Base-by-base conservation (phyloP, 2,797 vertebrate genomes). In the Cynopterus sphinx region DNA sequence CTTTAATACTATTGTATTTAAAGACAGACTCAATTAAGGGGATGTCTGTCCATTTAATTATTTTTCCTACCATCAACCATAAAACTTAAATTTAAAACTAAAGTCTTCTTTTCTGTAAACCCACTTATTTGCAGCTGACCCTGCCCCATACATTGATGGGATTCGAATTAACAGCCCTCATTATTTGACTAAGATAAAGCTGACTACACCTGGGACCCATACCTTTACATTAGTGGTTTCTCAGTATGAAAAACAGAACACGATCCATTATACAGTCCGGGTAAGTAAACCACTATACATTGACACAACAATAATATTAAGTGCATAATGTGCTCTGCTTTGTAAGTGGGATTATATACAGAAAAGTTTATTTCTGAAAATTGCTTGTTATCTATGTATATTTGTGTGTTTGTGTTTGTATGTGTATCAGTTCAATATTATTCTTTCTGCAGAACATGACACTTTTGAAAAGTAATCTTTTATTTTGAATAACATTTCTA, bases 241-340 rank as follows among this genome's bases (percentile, higher is more conserved):
- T 87, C 99, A 99, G 97, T 99, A 99, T n/a, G 99, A 99, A 98
- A 99, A 99, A 79, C 99, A 99, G 98, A 99, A 99, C 98, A 99
- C 99, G 79, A 99, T 99, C 98, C 99, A 99, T 98, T 99, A 99
- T 98, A 99, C 99, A 0, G 98, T 99, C 87, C 98, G 99, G 99
- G 99, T 99, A 98, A 95, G 99, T 97, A 86, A 78, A 33, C 13
- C 77, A 79, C 6, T 17, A 82, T 17, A 15, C 10, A 49, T 1
- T 70, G 36, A 28, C 65, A 87, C 19, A 83, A 36, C 10, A 59
- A 1, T 46, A 10, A 9, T 16, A 33, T n/a, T 63, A 41, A 57
- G 71, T 17, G 10, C 4, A 1, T 51, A 33, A 7, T 19, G 1
- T 31, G 26, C 13, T 91, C 22, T 83, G 81, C 68, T 71, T 87